Base-by-base conservation (phyloP, 2,888 invertebrate genomes). In the Camptogramma bilineatum region DNA sequence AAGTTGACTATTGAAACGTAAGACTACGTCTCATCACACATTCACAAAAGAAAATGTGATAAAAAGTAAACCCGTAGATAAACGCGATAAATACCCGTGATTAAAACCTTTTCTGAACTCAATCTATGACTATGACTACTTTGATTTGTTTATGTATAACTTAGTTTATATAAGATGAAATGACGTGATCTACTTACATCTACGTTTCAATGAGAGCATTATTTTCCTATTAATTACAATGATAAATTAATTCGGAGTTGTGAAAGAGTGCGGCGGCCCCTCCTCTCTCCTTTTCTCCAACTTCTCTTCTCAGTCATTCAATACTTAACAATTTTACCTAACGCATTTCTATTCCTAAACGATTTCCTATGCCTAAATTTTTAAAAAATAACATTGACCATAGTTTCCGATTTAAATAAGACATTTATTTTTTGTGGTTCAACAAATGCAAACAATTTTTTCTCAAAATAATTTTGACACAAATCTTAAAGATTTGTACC, bases 131-230 rank as follows among this genome's bases (percentile, higher is more conserved):
- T 39, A 39, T 39, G 34, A 39, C 34, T 39, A 39, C 34, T 13
- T 39, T 39, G 34, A 39, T 39, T 39, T 39, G 34, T 39, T 13
- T 10, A 39, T 39, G 28, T 28, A 28, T 39, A 39, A 13, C 13
- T 39, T 39, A 39, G 34, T 13, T 13, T 39, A 39, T 13, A 13
- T 39, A 13, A 39, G 31, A 57, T 70, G 66, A 65, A 51, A 68
- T 64, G 55, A 66, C 28, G 52, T 76, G 68, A 65, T 28, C 77
- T 77, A 79, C 75, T 76, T 80, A 80, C 24, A 67, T 62, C 74
- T 79, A 80, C 48, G 69, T 64, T 39, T 13, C 13, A 75, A 74
- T 78, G 81, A 83, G 81, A 82, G 81, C 79, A 77, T 78, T 72
- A 69, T 73, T 73, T 70, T 54, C 66, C 64, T 72, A 72, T 59